phyloP scores from a whole-genome alignment of 2,113 vertebrate species.

The Clarias batrachus region DNA sequence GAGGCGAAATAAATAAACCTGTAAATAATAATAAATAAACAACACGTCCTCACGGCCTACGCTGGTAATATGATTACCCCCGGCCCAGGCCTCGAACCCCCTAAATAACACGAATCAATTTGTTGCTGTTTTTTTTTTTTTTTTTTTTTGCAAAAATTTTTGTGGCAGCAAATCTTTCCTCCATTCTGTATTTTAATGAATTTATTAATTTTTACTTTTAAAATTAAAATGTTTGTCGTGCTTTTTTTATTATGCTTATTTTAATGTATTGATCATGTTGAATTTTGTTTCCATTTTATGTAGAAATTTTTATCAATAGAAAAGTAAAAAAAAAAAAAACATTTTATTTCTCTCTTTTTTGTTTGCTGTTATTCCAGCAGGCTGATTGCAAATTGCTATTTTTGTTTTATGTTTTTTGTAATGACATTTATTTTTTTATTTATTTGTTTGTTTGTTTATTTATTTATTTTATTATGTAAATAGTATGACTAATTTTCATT shows the following conservation, averaged over 20 bases:
- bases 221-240: too few species aligned
- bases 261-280: neutral
- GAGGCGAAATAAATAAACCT: conserved; percentile 61
- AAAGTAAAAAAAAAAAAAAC: neutral
- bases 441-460: neutral
- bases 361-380: neutral
- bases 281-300: neutral
- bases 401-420: neutral
- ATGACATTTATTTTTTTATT: neutral
- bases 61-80: conserved; percentile 35
- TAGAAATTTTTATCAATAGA: neutral
- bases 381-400: too few species aligned
- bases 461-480: too few species aligned
- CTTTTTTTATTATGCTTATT: neutral
- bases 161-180: too few species aligned
- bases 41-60: conserved; percentile 22
- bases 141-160: too few species aligned
- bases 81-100: neutral
- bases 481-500: neutral
- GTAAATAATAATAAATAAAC: conserved; percentile 61
- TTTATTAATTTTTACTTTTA: too few species aligned
- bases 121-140: too few species aligned
- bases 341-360: neutral
- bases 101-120: neutral
- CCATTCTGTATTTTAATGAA: too few species aligned